These are phyloP conservation scores for Cheilosia soror DNA, from an alignment of 2,888 invertebrate genomes.

Conservation along the genomic window DNA sequence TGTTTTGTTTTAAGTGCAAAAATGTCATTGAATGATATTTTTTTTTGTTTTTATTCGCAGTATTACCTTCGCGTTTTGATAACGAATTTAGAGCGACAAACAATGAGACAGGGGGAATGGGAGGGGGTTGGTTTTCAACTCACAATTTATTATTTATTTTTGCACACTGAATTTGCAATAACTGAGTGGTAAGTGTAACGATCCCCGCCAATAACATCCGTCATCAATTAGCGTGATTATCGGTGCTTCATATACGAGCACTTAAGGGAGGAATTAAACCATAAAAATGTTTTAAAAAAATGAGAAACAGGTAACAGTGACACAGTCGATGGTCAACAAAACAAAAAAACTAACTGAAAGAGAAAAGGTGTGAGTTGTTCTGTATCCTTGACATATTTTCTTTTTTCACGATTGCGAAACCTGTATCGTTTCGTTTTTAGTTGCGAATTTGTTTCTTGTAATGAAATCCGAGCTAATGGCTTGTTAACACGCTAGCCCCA, in stretches of 20 bases:
- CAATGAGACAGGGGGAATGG: not conserved
- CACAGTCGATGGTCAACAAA: not conserved
- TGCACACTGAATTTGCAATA: conserved; percentile 14
- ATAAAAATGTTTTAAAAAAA: not conserved
- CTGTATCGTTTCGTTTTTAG: conserved; percentile 19
- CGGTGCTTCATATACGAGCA: not conserved
- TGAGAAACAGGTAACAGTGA: no score
- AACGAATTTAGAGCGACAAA: conserved; percentile 44
- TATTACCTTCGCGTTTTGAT: conserved; percentile 41
- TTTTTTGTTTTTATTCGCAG: conserved; percentile 22
- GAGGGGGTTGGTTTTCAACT: not conserved
- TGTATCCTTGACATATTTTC: no score
- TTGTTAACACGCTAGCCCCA: conserved; percentile 41
- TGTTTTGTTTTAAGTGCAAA: conserved; percentile 51
- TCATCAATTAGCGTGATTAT: conserved; percentile 54
- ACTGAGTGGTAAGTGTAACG: conserved; percentile 10
- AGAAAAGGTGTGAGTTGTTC: not conserved
- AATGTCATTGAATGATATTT: conserved; percentile 51
- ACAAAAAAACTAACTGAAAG: not conserved
- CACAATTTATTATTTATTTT: conserved; percentile 15
- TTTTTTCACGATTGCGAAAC: conserved; percentile 44
- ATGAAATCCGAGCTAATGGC: conserved; percentile 54
- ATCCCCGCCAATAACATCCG: not conserved
- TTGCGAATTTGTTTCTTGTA: conserved; percentile 38
- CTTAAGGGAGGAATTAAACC: conserved; percentile 12